Evolutionary conservation across 2,113 vertebrate genomes (phyloP), one percentile per base, ranked within the genome.

Genomic region (Charadrius vociferus): DNA sequence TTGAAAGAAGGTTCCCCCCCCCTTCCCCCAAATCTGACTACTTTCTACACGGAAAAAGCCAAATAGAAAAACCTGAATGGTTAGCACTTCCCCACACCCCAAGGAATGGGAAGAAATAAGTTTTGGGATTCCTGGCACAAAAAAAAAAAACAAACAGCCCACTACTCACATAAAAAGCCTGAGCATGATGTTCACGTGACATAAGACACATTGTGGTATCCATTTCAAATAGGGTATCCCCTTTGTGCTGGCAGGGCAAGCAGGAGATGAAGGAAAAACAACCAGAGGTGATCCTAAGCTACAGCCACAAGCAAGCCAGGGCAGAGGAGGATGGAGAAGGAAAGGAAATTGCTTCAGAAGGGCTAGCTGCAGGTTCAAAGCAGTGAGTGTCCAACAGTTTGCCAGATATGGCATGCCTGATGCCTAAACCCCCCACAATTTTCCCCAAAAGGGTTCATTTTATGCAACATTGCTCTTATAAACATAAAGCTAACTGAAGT

Each of bases 101-200:
- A 72, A 34, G 63, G 5, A 37, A 5, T 5, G 8, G 7, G 17
- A 73, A 66, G 22, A 90, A 91, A 14, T 21, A 43, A 61, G 8
- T 4, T 2, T 7, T 86, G 15, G 20, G 14, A 72, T 63, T 56
- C 39, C 17, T 65, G 43, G 43, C 70, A 49, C 6, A 45, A 47
- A 15, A 58, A 87, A 71, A 53, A 3, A 45, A 47, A 15, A 58
- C 84, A 71, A 53, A 3, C 37, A 45, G 14, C 29, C 39, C 36
- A 43, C 11, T 32, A 63, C 4, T 55, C 27, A 30, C 27, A 45
- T 29, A 55, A 78, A 58, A 86, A 62, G 8, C 41, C 45, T 19
- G 22, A 62, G 24, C 1, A 1, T 17, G 17, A 83, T 14, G 18
- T 56, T 68, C 41, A 45, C 0, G 0, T 29, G 21, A n/a, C 6